Conservation (phyloP, 1,140 invertebrate genomes). For the Physella acuta region DNA sequence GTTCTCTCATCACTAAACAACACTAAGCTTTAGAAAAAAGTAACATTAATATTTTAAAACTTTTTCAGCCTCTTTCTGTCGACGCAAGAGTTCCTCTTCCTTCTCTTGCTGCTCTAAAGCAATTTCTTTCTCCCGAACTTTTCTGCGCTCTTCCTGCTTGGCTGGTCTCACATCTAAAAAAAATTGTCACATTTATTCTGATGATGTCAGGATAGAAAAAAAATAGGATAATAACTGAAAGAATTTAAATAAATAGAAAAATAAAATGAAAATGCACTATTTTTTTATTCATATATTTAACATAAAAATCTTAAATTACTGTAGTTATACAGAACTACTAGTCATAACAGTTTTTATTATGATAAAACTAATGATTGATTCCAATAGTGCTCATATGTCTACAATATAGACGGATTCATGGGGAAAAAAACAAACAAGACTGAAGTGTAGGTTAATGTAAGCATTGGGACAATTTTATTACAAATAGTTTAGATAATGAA, state of each 20-base stretch:
- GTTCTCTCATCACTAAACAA: background rate
- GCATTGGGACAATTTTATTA: background rate
- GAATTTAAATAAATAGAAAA: too few species aligned
- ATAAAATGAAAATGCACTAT: too few species aligned
- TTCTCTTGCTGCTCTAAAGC: slow-evolving; percentile 16
- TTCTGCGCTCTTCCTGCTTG: background rate
- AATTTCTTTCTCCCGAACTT: slow-evolving; percentile 1
- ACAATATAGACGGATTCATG: background rate
- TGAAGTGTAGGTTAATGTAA: background rate
- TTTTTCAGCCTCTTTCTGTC: slow-evolving; percentile 11
- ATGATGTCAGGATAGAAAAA: too few species aligned
- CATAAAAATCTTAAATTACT: too few species aligned
- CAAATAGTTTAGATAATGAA: background rate
- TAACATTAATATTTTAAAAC: background rate
- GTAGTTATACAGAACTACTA: too few species aligned
- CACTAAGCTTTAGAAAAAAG: background rate
- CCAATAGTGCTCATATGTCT: background rate
- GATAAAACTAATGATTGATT: background rate
- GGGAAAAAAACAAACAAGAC: background rate
- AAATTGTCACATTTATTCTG: too few species aligned
- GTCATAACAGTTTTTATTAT: background rate
- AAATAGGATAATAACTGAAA: background rate
- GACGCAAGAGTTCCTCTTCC: slow-evolving; percentile 10
- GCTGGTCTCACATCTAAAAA: slow-evolving; percentile 13
- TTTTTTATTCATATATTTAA: too few species aligned